Evolutionary conservation across 2,888 invertebrate genomes (phyloP), one percentile per base, ranked within the genome.

Genomic region (Cephus pulcher): DNA sequence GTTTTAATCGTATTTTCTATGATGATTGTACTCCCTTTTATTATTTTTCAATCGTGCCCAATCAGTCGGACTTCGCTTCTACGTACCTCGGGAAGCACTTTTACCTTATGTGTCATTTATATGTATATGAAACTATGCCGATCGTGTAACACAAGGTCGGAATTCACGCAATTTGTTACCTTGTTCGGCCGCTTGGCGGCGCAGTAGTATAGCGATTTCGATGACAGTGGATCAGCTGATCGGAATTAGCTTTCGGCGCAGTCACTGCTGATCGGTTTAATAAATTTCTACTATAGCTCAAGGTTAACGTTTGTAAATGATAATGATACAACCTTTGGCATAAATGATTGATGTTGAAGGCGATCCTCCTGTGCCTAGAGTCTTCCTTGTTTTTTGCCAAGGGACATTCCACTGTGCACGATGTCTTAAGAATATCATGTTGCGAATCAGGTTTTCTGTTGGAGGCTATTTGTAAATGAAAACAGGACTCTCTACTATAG

Each of bases 141-240:
- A 35, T 32, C 56, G 74, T 34, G 32, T 71, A 68, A 71, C 71
- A 23, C 75, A 78, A 78, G 75, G 40, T 78, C 70, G 56, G 68
- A 71, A 71, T 34, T 33, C 56, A 75, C 75, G 15, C 23, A 11
- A 74, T 23, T 56, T 56, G 56, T 56, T 56, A 56, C 23, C 56
- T 56, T 23, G 11, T 71, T 71, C 12, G 12, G 71, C 34, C 71
- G 33, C 71, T 33, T 34, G 71, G 71, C 23, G 71, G 71, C 71
- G 71, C 34, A 33, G 9, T 12, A 12, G 71, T 32, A 33, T 34
- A 74, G 76, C 80, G 76, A 82, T 83, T 81, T 81, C 81, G 82
- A 87, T 84, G 86, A 86, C 85, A 84, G 82, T 80, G 81, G 83
- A 87, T 86, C 87, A 87, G 86, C 87, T 88, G 87, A 87, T 88